Conservation (phyloP, 1,140 invertebrate species). For the Leptopilina clavipes region DNA sequence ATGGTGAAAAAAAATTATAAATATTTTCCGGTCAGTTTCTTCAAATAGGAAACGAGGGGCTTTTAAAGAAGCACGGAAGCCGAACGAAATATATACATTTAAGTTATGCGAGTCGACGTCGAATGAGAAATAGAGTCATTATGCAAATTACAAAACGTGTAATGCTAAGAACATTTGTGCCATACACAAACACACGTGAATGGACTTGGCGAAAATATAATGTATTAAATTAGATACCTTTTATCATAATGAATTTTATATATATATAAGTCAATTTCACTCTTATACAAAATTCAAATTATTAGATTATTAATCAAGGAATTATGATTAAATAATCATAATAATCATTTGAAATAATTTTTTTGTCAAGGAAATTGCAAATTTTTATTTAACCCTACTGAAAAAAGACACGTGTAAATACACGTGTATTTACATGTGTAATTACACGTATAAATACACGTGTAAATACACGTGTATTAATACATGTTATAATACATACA, state of each 20-base stretch:
- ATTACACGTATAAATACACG: no score
- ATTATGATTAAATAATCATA: no score
- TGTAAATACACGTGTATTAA: no score
- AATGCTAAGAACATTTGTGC: constrained; percentile 46
- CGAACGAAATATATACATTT: constrained; percentile 49
- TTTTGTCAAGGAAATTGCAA: no score
- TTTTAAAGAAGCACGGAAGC: constrained; percentile 45
- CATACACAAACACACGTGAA: constrained; percentile 40
- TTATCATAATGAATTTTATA: neutral
- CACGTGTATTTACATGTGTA: no score
- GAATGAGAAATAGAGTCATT: constrained; percentile 49
- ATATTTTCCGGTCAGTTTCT: constrained; percentile 5
- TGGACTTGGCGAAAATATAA: constrained; percentile 39
- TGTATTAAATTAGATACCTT: constrained; percentile 7
- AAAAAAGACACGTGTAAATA: no score
- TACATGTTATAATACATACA: no score
- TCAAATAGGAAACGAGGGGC: neutral
- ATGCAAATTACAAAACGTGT: constrained; percentile 45
- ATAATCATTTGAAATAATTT: no score
- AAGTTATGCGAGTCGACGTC: constrained; percentile 39
- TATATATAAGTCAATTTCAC: neutral
- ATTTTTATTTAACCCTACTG: no score
- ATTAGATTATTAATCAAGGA: no score
- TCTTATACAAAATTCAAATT: neutral
- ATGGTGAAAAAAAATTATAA: neutral